Percentiles rank a stretch among this genome's conserved stretches.
Evolutionary conservation across 2,113 vertebrate genomes (phyloP).

Genomic region (Henicopernis longicauda): DNA sequence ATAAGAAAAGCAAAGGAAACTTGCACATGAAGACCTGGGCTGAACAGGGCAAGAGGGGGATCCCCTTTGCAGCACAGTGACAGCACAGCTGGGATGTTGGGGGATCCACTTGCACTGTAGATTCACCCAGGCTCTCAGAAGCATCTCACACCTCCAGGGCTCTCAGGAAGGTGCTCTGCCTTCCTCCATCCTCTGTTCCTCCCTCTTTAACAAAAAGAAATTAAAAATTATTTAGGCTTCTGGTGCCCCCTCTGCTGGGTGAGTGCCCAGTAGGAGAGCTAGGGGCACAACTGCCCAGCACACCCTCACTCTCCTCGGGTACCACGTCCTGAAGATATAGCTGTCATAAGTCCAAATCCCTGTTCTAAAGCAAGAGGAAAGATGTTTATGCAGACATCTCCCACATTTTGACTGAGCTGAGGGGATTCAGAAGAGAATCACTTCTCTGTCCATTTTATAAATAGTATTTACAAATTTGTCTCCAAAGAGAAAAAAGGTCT

Average conservation of each 20-base stretch:
- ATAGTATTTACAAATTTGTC: not conserved
- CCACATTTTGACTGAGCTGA: not conserved
- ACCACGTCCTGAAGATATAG: not conserved
- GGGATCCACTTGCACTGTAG: not conserved
- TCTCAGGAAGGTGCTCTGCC: not conserved
- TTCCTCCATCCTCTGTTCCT: not conserved
- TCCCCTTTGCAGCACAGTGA: not conserved
- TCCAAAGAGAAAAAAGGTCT: not conserved
- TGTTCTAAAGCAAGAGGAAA: not conserved
- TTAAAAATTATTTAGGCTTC: not conserved
- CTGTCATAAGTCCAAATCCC: not conserved
- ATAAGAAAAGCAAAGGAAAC: not conserved
- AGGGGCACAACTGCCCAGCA: not conserved
- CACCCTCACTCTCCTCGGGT: not conserved
- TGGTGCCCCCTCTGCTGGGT: not conserved
- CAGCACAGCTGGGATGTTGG: not conserved
- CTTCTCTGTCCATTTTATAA: not conserved
- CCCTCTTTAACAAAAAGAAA: not conserved
- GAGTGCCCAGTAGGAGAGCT: not conserved
- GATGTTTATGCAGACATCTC: not conserved
- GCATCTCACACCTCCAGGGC: not conserved
- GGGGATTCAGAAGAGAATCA: not conserved
- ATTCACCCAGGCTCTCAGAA: not conserved
- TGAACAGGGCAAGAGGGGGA: not conserved
- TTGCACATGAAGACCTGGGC: not conserved